phyloP scores from a whole-genome alignment of 2,113 vertebrate species.

The Rhinoderma darwinii region DNA sequence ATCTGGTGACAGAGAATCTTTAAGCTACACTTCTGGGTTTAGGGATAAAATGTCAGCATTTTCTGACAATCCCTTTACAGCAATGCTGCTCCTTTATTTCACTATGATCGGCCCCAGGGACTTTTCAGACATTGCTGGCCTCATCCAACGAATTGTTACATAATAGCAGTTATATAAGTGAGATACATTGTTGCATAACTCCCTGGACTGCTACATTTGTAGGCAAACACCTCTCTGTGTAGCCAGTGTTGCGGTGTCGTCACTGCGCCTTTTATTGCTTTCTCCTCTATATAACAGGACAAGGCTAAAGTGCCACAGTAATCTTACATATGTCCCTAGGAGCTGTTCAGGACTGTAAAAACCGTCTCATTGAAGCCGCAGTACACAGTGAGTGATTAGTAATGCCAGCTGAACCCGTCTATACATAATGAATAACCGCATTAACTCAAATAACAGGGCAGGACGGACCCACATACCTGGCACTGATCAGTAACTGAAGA shows the following conservation, averaged over 20 bases:
- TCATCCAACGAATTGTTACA: not conserved
- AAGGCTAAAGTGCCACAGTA: not conserved
- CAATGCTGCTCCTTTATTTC: not conserved
- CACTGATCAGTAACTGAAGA: not conserved
- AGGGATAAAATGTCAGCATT: not conserved
- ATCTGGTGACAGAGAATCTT: too few relatives aligned
- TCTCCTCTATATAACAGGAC: not conserved
- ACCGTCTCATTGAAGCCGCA: not conserved
- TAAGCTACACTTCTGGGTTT: too few relatives aligned
- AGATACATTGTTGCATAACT: slow-evolving; percentile 13
- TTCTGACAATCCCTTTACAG: not conserved
- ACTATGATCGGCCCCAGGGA: not conserved
- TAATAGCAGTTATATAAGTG: slow-evolving; percentile 14
- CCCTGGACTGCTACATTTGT: not conserved
- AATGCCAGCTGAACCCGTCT: not conserved
- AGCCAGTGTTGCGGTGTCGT: not conserved
- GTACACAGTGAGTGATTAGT: not conserved
- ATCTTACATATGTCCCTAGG: too few relatives aligned
- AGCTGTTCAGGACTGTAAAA: not conserved
- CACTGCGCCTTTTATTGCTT: not conserved
- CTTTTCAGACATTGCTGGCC: not conserved
- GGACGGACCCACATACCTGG: slow-evolving; percentile 26
- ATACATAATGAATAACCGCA: slow-evolving; percentile 28
- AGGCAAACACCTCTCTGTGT: not conserved
- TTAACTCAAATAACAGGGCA: slow-evolving; percentile 34